Conservation (phyloP, 30 jellyfish, hydroid and myxozoan genomes). For the Aurelia coerulea region DNA sequence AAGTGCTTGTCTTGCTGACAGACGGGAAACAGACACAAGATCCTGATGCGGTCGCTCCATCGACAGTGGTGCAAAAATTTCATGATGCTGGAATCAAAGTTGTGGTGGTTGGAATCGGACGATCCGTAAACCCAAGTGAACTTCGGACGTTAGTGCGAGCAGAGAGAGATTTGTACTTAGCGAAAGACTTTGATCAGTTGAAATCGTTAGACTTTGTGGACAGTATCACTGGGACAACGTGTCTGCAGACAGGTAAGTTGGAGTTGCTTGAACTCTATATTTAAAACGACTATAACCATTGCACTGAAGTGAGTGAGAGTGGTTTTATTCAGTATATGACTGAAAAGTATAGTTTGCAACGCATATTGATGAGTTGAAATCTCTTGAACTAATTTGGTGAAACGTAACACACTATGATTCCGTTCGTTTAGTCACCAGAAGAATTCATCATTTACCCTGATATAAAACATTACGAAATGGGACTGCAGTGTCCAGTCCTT, state of each 20-base stretch:
- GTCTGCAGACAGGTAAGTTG: conserved; percentile 10
- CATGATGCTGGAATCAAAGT: conserved; percentile 66
- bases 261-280: not conserved
- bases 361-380: too few relatives aligned
- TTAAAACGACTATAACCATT: too few relatives aligned
- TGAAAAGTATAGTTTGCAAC: too few relatives aligned
- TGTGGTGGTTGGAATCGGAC: conserved; percentile 65
- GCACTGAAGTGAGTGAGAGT: too few relatives aligned
- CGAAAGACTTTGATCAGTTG: conserved; percentile 62
- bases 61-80: conserved; percentile 38
- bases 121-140: conserved; percentile 41
- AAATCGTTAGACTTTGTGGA: conserved; percentile 44
- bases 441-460: too few relatives aligned
- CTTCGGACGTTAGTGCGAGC: conserved; percentile 42
- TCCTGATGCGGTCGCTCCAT: conserved; percentile 62
- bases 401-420: too few relatives aligned
- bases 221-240: conserved; percentile 41
- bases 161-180: conserved; percentile 42
- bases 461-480: too few relatives aligned
- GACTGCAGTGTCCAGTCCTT: too few relatives aligned
- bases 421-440: too few relatives aligned
- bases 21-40: conserved; percentile 70
- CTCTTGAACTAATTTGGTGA: too few relatives aligned
- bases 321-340: too few relatives aligned
- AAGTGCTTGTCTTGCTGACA: conserved; percentile 50